Conservation (phyloP, 2,888 invertebrate genomes). For the Apamea sordens region DNA sequence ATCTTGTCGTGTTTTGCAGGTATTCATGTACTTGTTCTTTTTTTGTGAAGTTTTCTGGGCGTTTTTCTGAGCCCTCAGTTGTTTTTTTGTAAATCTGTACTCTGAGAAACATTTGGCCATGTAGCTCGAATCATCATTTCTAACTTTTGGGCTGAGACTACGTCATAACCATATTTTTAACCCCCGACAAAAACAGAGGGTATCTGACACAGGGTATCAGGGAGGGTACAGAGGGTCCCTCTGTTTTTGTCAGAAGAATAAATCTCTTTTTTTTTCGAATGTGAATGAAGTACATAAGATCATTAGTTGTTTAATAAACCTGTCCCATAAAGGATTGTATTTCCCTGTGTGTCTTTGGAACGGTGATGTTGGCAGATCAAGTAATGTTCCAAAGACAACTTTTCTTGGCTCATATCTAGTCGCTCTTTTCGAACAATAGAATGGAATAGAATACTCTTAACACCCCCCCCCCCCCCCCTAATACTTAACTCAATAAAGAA, state of each 20-base stretch:
- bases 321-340: background rate
- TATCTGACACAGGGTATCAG: too few species aligned
- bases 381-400: background rate
- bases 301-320: background rate
- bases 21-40: background rate
- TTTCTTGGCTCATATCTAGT: background rate
- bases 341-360: background rate
- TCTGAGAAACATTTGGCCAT: background rate
- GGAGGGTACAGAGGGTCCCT: too few species aligned
- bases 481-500: background rate
- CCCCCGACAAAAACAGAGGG: too few species aligned
- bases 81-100: background rate
- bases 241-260: background rate
- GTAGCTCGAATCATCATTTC: background rate
- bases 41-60: background rate
- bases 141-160: background rate
- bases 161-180: background rate
- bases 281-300: background rate
- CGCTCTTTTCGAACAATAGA: background rate
- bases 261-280: background rate
- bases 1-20: slow-evolving; percentile 25
- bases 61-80: background rate
- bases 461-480: background rate
- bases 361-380: background rate
- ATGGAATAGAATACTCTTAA: too few species aligned